phyloP scores from a whole-genome alignment of 2,797 vertebrate genomes.

The Salarias fasciatus region DNA sequence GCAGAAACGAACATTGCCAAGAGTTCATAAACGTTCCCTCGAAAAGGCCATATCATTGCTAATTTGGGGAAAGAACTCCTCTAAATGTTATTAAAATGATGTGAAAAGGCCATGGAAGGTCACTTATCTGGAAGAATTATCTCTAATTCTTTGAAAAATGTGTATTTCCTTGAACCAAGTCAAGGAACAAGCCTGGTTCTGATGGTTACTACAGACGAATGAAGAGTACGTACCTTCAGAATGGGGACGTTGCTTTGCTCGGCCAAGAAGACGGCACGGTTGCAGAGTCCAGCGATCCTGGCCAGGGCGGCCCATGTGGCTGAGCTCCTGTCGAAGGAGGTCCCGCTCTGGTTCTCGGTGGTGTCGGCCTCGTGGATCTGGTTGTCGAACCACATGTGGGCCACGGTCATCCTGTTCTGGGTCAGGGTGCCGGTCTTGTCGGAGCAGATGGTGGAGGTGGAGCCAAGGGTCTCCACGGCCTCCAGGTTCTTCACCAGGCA shows the following conservation, averaged over 20 bases:
- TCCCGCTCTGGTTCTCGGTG: conserved; percentile 92
- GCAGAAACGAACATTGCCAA: too few species aligned
- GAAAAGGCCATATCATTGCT: too few species aligned
- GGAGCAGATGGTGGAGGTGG: conserved; percentile 93
- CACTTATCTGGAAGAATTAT: too few species aligned
- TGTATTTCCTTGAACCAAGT: too few species aligned
- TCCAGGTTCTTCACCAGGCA: conserved; percentile 97
- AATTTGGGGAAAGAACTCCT: too few species aligned
- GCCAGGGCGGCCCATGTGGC: conserved; percentile 90
- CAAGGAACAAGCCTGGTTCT: too few species aligned
- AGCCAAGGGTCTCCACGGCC: conserved; percentile 95
- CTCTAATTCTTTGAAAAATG: too few species aligned
- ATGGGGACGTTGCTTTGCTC: conserved; percentile 90
- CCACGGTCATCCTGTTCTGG: conserved; percentile 94
- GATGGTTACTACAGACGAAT: too few species aligned
- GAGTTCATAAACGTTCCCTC: too few species aligned
- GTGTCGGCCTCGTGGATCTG: conserved; percentile 93
- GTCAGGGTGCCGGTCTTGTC: conserved; percentile 93
- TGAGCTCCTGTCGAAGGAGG: conserved; percentile 93
- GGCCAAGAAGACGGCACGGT: conserved; percentile 95
- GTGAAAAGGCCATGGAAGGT: too few species aligned
- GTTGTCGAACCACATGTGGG: conserved; percentile 96
- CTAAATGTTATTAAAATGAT: too few species aligned
- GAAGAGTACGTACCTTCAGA: conserved; percentile 86
- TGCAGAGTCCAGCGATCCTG: conserved; percentile 92